Evolutionary conservation across 2,888 invertebrate species (phyloP).

Genomic region (Drosophila nr. fundita): DNA sequence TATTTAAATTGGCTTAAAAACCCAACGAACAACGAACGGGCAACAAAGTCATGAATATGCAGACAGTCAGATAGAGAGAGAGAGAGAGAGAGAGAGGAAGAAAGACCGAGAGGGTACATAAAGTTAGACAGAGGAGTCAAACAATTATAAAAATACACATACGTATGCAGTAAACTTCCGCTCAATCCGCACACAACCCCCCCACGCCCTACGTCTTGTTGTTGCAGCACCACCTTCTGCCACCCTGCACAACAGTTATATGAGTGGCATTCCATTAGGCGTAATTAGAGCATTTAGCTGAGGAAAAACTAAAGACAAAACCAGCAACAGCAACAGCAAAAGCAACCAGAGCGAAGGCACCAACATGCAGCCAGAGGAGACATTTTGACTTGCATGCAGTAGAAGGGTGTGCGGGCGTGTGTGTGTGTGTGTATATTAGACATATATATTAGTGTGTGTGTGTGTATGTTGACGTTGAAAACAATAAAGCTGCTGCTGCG

Average conservation of each 20-base stretch:
- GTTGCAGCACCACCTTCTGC: not conserved
- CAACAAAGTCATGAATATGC: constrained; percentile 79
- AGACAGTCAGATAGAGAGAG: constrained; percentile 27
- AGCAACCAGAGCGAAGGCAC: constrained; percentile 37
- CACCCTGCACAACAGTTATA: constrained; percentile 13
- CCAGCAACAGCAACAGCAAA: constrained; percentile 27
- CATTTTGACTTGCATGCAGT: constrained; percentile 17
- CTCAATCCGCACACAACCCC: not conserved
- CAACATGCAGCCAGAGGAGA: constrained; percentile 9
- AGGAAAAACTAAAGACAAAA: constrained; percentile 72
- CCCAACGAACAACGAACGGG: constrained; percentile 59
- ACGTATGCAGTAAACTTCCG: constrained; percentile 40
- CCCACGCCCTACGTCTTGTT: not conserved
- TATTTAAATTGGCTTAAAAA: constrained; percentile 78
- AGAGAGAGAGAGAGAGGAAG: not conserved
- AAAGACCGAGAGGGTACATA: not conserved
- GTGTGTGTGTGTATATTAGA: constrained; percentile 3
- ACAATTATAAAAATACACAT: constrained; percentile 60
- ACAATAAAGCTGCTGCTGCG: constrained; percentile 52
- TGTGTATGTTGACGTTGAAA: constrained; percentile 33
- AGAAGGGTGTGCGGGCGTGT: not conserved
- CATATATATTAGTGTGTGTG: constrained; percentile 4
- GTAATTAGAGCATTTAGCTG: constrained; percentile 80
- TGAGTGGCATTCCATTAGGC: constrained; percentile 75
- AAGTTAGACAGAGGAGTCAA: constrained; percentile 42